Conservation (phyloP, 2,888 invertebrate genomes). For the Trisateles emortualis region DNA sequence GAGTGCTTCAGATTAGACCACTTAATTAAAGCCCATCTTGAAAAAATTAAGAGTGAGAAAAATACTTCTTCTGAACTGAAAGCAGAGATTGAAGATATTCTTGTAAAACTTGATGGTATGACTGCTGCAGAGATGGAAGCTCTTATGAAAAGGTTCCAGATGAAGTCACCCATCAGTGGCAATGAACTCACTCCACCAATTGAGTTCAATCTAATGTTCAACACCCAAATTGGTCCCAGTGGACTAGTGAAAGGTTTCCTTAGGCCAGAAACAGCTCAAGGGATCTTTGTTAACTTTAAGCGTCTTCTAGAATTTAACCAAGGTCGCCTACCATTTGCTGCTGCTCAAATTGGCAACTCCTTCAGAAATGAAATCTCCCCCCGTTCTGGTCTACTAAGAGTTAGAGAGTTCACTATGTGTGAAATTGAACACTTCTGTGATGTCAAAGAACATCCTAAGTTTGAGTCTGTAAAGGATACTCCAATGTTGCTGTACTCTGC, state of each 20-base stretch:
- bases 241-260: slow-evolving; percentile 97
- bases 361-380: slow-evolving; percentile 99
- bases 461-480: slow-evolving; percentile 91
- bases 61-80: slow-evolving; percentile 90
- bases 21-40: slow-evolving; percentile 97
- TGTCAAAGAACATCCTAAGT: slow-evolving; percentile 97
- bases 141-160: slow-evolving; percentile 94
- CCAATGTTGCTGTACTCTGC: slow-evolving; percentile 96
- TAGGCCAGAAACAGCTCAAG: slow-evolving; percentile 99
- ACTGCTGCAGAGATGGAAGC: slow-evolving; percentile 95
- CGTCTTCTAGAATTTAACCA: slow-evolving; percentile 98
- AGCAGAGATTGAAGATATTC: slow-evolving; percentile 91
- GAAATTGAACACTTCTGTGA: slow-evolving; percentile 99
- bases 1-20: slow-evolving; percentile 99
- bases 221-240: slow-evolving; percentile 98
- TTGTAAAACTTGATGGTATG: slow-evolving; percentile 96
- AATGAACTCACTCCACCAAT: slow-evolving; percentile 98
- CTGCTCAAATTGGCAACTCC: slow-evolving; percentile 99
- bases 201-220: slow-evolving; percentile 99
- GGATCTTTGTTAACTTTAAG: slow-evolving; percentile 99
- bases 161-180: slow-evolving; percentile 98
- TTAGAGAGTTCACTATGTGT: slow-evolving; percentile 99
- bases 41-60: slow-evolving; percentile 95
- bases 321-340: slow-evolving; percentile 98
- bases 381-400: slow-evolving; percentile 96